Base-by-base conservation (phyloP, 2,113 vertebrate genomes). In the Rhinolophus sinicus region DNA sequence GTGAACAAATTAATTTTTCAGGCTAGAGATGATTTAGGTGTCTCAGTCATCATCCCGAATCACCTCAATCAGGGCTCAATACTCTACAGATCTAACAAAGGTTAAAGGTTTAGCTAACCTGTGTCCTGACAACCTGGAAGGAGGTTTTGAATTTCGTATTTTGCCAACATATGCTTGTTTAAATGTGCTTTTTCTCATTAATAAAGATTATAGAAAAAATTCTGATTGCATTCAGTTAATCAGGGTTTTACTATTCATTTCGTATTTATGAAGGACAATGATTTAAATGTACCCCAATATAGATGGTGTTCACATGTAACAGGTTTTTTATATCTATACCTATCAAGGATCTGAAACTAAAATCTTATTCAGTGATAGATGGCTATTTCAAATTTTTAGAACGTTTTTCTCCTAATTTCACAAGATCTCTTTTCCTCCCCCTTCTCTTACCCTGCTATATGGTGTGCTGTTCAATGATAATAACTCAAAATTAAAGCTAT, bases 401-500 rank as follows among this genome's bases (percentile, higher is more conserved):
- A 13, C 8, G 21, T 69, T 77, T 50, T 73, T 69, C 67, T 89
- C 54, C 69, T 73, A 62, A 73, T 89, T 93, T 73, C 54, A 93
- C 9, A 91, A 72, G 24, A 80, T 65, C 35, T 60, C 65, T 73
- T 94, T 83, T 80, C 16, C 76, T 89, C 35, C 52, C 16, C 21
- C 81, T 92, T 88, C 35, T 76, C 33, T 81, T 67, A 90, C 12
- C 19, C 62, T 86, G 30, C 44, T 80, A 93, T 8, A 47, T 5
- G 54, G 19, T 60, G 82, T 12, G 64, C 9, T 76, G 54, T 80
- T 95, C 56, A 82, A 92, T 44, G 60, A 76, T 28, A 93, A 5
- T 82, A 83, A 86, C 3, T 72, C 21, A 93, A 97, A 96, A 78
- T 83, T 58, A 69, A 92, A 94, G 83, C 35, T 76, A 77, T 64